These are phyloP conservation scores for Perithous albicinctus DNA, from an alignment of 2,888 invertebrate genomes.

Conservation along the genomic window DNA sequence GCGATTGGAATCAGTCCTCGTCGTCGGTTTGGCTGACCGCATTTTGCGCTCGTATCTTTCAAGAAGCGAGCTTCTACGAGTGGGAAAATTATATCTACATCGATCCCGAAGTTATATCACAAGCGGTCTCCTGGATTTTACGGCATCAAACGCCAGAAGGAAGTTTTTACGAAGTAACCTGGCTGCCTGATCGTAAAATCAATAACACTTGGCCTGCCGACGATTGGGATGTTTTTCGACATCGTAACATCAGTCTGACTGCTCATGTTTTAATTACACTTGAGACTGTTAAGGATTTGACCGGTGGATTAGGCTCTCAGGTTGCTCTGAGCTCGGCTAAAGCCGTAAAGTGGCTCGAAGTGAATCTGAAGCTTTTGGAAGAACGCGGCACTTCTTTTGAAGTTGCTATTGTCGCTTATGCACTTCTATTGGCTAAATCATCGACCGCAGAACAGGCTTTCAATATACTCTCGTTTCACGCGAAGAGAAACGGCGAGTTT, in stretches of 20 bases:
- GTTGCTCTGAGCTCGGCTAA: conserved; percentile 91
- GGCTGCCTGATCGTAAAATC: conserved; percentile 95
- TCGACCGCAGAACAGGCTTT: conserved; percentile 94
- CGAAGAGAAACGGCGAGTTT: conserved; percentile 91
- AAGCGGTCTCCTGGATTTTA: conserved; percentile 94
- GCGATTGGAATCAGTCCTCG: conserved; percentile 96
- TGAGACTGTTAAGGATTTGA: conserved; percentile 92
- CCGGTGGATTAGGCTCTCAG: conserved; percentile 90
- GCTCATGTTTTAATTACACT: conserved; percentile 97
- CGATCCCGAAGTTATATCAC: conserved; percentile 94
- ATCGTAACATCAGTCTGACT: conserved; percentile 95
- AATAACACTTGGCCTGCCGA: conserved; percentile 90
- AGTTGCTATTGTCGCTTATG: conserved; percentile 95
- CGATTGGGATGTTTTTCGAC: conserved; percentile 85
- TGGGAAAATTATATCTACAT: conserved; percentile 99
- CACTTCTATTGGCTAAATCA: conserved; percentile 93
- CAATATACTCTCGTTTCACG: conserved; percentile 88
- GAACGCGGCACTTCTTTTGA: conserved; percentile 92
- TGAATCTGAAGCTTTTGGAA: conserved; percentile 91
- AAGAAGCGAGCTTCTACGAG: conserved; percentile 97
- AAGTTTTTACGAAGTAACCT: conserved; percentile 95
- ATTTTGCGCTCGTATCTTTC: conserved; percentile 94
- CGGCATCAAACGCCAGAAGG: conserved; percentile 94
- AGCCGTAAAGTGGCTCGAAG: conserved; percentile 93
- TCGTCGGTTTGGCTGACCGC: conserved; percentile 97